Conservation (phyloP, 1,140 invertebrate genomes). For the Pemphigus obesinymphae region DNA sequence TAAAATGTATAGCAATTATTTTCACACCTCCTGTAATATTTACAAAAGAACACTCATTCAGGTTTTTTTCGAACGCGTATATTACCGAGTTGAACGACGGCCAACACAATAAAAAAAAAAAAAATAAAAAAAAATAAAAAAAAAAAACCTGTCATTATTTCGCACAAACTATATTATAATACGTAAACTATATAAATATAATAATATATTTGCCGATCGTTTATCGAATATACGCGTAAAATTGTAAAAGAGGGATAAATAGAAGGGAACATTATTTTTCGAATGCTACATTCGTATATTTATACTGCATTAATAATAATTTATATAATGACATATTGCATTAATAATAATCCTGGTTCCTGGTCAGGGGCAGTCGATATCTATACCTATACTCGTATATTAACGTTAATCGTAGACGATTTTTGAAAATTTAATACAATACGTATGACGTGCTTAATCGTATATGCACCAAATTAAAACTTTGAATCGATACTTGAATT, state of each 20-base stretch:
- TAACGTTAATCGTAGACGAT: too few species aligned
- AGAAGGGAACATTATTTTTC: neutral
- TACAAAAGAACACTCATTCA: neutral
- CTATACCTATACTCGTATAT: too few species aligned
- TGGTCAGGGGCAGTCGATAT: too few species aligned
- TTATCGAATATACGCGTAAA: neutral
- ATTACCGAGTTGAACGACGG: neutral
- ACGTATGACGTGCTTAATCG: too few species aligned
- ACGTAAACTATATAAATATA: neutral
- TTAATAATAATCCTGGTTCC: too few species aligned
- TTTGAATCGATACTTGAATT: too few species aligned
- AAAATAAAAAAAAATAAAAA: too few species aligned
- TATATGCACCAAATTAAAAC: too few species aligned
- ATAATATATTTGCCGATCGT: neutral
- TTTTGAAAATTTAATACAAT: too few species aligned
- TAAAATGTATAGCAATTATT: constrained; percentile 24
- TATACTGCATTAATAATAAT: too few species aligned
- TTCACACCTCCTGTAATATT: neutral
- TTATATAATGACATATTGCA: too few species aligned
- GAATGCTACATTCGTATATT: too few species aligned
- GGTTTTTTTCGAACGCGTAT: neutral
- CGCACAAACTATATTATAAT: neutral
- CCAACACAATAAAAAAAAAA: neutral
- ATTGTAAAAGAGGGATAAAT: neutral
- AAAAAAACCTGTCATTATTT: constrained; percentile 19